Percentiles rank a stretch among this genome's conserved stretches.
Conservation (phyloP, 2,797 vertebrate genomes). For the Toxotes lorentzi region DNA sequence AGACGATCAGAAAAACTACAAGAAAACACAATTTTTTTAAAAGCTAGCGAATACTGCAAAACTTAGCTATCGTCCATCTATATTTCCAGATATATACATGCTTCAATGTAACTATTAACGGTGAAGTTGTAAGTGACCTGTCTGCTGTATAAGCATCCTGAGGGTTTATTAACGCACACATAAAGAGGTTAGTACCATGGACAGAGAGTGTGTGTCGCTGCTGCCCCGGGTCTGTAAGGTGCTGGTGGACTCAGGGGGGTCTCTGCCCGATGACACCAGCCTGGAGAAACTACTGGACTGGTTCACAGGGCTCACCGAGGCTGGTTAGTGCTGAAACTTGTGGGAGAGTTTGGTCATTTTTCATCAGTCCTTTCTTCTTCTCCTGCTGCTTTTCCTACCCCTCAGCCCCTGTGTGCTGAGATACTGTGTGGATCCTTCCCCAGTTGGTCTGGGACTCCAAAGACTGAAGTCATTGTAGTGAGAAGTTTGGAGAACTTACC, state of each 20-base stretch:
- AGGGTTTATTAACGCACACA: neutral
- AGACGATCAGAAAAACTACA: slow-evolving; percentile 7
- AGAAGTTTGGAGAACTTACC: neutral
- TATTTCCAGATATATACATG: neutral
- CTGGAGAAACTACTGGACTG: slow-evolving; percentile 96
- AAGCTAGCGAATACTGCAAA: neutral
- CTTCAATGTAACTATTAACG: neutral
- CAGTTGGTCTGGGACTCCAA: neutral
- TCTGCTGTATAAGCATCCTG: neutral
- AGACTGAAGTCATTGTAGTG: neutral
- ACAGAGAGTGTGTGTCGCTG: slow-evolving; percentile 86
- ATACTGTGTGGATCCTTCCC: neutral
- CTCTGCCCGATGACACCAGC: slow-evolving; percentile 91
- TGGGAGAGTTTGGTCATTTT: neutral
- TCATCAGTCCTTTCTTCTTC: neutral
- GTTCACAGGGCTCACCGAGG: slow-evolving; percentile 83
- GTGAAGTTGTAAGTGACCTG: neutral
- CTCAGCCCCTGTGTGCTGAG: neutral
- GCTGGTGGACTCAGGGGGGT: slow-evolving; percentile 83
- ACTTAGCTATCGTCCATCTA: neutral
- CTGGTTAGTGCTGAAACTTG: slow-evolving; percentile 79
- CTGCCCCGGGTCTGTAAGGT: slow-evolving; percentile 89
- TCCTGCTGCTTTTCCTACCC: neutral
- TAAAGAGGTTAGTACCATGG: slow-evolving; percentile 80
- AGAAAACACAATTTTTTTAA: neutral